Evolutionary conservation across 2,888 invertebrate genomes (phyloP), one percentile per base, ranked within the genome.

Genomic region (Trissolcus brochymenae): DNA sequence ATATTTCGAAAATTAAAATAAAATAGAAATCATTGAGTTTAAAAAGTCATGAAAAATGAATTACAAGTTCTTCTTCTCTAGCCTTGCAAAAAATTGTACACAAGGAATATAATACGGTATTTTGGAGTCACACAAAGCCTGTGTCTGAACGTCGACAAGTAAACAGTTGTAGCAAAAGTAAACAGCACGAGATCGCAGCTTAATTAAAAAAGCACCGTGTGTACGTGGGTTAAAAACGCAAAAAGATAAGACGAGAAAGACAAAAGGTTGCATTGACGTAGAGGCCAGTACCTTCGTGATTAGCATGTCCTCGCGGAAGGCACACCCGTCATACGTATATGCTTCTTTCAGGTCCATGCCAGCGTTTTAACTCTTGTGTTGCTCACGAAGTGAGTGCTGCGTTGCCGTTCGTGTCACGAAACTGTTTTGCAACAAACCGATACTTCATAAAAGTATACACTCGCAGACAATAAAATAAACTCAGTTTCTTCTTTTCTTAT

Each of bases 291-390:
- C 73, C 68, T 64, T 72, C 80, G 65, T 83, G 82, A 85, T 84
- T 84, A 82, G 82, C 84, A 82, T 85, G 83, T 79, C 84, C 81
- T 76, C 81, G 77, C 57, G 75, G 78, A 64, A 81, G 82, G 82
- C 84, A 84, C 84, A 84, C 81, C 82, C 64, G 79, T 68, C 73
- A 76, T 76, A 82, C 82, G 80, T 81, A 35, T 35, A 81, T 77
- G 66, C 74, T 49, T 41, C 73, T 49, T 51, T 35, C 35, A 35
- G 57, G 74, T 77, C 77, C 68, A 68, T 41, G 49, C 54, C 54
- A 56, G 55, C 17, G 62, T 62, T 56, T 56, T 29, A 62, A 51
- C 62, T 54, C 54, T 68, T 49, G 19, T 57, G 14, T 66, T 50
- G 50, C 70, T 40, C 49, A 53, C 55, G 55, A 53, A 51, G 51